Conservation (phyloP, 2,113 vertebrate species). For the Neogale vison region DNA sequence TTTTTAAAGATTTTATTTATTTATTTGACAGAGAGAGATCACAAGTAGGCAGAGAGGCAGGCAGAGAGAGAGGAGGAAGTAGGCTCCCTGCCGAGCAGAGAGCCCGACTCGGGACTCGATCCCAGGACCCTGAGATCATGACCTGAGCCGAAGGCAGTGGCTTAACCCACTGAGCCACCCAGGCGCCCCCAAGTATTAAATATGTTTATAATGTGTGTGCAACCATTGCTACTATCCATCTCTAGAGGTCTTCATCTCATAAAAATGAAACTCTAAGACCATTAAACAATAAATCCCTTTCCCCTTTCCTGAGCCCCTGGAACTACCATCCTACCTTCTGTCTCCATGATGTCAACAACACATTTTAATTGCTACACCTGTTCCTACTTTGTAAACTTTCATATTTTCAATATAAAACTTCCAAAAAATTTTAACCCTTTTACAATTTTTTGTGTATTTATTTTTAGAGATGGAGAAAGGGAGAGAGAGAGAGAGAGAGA, state of each 20-base stretch:
- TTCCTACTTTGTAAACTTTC: not conserved
- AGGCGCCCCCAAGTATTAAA: too few relatives aligned
- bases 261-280: not conserved
- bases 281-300: not conserved
- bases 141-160: too few relatives aligned
- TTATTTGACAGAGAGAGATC: too few relatives aligned
- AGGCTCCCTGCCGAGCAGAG: too few relatives aligned
- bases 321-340: not conserved
- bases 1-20: too few relatives aligned
- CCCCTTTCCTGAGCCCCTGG: fast-evolving
- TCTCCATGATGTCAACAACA: not conserved
- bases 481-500: not conserved
- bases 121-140: too few relatives aligned
- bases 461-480: not conserved
- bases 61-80: too few relatives aligned
- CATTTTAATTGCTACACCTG: not conserved
- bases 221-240: too few relatives aligned
- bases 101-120: too few relatives aligned
- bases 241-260: not conserved
- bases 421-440: not conserved
- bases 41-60: too few relatives aligned
- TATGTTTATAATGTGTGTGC: not conserved
- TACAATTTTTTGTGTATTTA: not conserved
- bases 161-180: too few relatives aligned
- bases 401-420: not conserved